These are phyloP conservation scores for Tribolium madens DNA, from an alignment of 1,140 invertebrate species.

Conservation along the genomic window DNA sequence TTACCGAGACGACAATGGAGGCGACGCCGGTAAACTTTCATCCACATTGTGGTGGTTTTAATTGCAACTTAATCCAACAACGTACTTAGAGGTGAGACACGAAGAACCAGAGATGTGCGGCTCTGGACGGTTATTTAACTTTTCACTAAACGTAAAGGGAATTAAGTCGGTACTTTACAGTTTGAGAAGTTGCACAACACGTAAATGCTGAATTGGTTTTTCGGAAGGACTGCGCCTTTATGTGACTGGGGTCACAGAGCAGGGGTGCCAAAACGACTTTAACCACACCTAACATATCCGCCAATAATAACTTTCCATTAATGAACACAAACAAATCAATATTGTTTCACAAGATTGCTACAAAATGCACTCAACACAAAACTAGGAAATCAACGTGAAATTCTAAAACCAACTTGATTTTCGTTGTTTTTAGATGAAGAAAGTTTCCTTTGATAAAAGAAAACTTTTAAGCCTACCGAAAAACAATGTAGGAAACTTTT, in stretches of 20 bases:
- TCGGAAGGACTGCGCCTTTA: neutral
- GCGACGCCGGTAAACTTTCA: slow-evolving; percentile 14
- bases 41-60: slow-evolving; percentile 14
- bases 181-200: neutral
- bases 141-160: neutral
- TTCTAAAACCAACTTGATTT: too few relatives aligned
- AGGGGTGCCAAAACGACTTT: too few relatives aligned
- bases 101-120: neutral
- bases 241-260: neutral
- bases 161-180: neutral
- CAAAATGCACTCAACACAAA: too few relatives aligned
- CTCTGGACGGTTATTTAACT: neutral
- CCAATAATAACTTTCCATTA: too few relatives aligned
- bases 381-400: too few relatives aligned
- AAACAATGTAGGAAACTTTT: too few relatives aligned
- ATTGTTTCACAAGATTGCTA: too few relatives aligned
- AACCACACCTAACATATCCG: too few relatives aligned
- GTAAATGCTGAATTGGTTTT: neutral
- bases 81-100: slow-evolving; percentile 16
- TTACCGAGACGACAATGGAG: slow-evolving; percentile 17
- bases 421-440: too few relatives aligned
- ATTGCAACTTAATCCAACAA: slow-evolving; percentile 22
- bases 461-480: too few relatives aligned
- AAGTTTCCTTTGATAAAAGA: too few relatives aligned
- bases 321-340: too few relatives aligned